Evolutionary conservation across 2,113 vertebrate genomes (phyloP).

Genomic region (Paralichthys olivaceus): DNA sequence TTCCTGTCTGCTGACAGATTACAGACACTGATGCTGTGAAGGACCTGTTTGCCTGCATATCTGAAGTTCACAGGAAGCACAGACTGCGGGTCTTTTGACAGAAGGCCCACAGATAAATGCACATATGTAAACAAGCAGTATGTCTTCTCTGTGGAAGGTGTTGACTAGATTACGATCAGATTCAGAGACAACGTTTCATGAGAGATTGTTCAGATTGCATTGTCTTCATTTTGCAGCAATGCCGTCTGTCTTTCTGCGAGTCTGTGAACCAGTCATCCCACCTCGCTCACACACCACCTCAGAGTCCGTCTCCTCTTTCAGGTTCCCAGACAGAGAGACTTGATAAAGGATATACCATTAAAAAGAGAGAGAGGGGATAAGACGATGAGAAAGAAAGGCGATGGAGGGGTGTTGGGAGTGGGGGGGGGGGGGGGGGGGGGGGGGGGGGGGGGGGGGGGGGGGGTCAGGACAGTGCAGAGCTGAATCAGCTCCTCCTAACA

Average conservation of each 20-base stretch:
- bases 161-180: slow-evolving; percentile 11
- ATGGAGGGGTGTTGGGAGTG: not conserved
- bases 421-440: slow-evolving; percentile 11
- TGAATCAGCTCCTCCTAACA: slow-evolving; percentile 69
- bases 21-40: not conserved
- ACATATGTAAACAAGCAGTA: slow-evolving; percentile 13
- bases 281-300: slow-evolving; percentile 9
- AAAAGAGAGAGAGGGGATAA: slow-evolving; percentile 34
- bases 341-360: slow-evolving; percentile 44
- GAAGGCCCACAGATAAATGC: slow-evolving; percentile 1
- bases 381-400: slow-evolving; percentile 52
- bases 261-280: not conserved
- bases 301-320: slow-evolving; percentile 41
- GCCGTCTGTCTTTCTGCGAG: not conserved
- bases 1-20: not conserved
- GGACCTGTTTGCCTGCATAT: slow-evolving; percentile 30
- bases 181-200: not conserved
- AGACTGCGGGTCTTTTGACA: slow-evolving; percentile 28
- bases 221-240: not conserved
- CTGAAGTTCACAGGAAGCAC: slow-evolving; percentile 23
- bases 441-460: not conserved
- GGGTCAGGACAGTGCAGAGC: slow-evolving; percentile 48
- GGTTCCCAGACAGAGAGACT: slow-evolving; percentile 42
- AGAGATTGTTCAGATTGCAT: slow-evolving; percentile 1
- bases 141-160: not conserved